Evolutionary conservation across 2,797 vertebrate genomes (phyloP).

Genomic region (Lutjanus argentimaculatus): DNA sequence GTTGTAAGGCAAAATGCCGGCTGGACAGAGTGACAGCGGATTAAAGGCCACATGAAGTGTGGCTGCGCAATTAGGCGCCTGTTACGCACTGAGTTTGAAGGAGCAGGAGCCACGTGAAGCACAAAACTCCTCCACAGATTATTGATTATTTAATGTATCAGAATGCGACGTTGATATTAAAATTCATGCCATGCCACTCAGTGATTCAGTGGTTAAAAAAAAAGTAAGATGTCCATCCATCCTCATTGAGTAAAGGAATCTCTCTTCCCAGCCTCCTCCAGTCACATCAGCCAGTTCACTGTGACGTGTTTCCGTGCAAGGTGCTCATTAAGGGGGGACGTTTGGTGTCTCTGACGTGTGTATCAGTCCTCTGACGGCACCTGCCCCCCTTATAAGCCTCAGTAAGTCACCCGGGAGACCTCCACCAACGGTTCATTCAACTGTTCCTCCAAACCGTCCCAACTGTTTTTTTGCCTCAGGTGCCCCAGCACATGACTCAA

Average conservation of each 20-base stretch:
- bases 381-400: slow-evolving; percentile 80
- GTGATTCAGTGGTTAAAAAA: background rate
- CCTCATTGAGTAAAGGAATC: slow-evolving; percentile 45
- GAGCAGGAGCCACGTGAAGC: background rate
- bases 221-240: background rate
- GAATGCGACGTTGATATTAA: slow-evolving; percentile 3
- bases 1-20: slow-evolving; percentile 33
- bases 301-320: slow-evolving; percentile 73
- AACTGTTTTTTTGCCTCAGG: slow-evolving; percentile 17
- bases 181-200: slow-evolving; percentile 1
- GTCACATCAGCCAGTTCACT: slow-evolving; percentile 30
- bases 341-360: slow-evolving; percentile 90
- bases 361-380: slow-evolving; percentile 89
- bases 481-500: slow-evolving; percentile 67
- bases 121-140: background rate
- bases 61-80: slow-evolving; percentile 25
- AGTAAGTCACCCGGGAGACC: slow-evolving; percentile 67
- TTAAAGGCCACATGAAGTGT: slow-evolving; percentile 48
- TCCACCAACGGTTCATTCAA: slow-evolving; percentile 50
- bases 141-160: slow-evolving; percentile 15
- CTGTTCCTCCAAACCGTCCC: slow-evolving; percentile 15
- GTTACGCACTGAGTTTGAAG: slow-evolving; percentile 39
- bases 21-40: slow-evolving; percentile 21
- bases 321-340: slow-evolving; percentile 76
- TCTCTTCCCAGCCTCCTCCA: slow-evolving; percentile 18